phyloP scores from a whole-genome alignment of 2,888 invertebrate genomes.

The Apomyelois bistriatella region DNA sequence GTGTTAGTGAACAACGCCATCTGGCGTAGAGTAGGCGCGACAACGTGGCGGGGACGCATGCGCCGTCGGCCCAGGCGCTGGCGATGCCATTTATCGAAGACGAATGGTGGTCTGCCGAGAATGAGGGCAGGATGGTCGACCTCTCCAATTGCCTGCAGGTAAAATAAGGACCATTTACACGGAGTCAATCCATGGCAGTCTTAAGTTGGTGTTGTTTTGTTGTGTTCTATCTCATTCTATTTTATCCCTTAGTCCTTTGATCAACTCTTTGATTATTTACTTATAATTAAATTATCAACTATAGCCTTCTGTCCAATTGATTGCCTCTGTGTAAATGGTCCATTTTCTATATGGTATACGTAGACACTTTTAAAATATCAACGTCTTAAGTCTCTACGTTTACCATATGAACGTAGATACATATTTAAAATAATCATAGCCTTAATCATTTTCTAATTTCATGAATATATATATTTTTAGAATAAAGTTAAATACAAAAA shows the following conservation, averaged over 20 bases:
- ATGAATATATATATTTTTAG: not conserved
- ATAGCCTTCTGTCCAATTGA: not conserved
- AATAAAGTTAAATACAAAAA: not conserved
- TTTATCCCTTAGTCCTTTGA: not conserved
- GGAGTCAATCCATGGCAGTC: not conserved
- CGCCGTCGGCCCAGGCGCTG: constrained; percentile 82
- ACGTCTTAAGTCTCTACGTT: too few species aligned
- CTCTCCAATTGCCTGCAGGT: constrained; percentile 94
- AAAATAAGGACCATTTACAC: constrained; percentile 18
- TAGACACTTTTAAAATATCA: not conserved
- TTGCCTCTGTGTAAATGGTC: not conserved
- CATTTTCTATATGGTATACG: not conserved
- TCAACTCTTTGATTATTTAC: too few species aligned
- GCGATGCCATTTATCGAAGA: constrained; percentile 98
- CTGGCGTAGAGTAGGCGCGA: constrained; percentile 62
- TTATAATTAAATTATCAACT: too few species aligned
- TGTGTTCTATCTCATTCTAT: not conserved
- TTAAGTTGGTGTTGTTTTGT: too few species aligned
- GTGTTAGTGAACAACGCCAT: constrained; percentile 50
- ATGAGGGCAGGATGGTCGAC: constrained; percentile 96
- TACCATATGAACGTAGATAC: too few species aligned
- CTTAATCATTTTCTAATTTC: not conserved
- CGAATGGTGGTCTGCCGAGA: constrained; percentile 97
- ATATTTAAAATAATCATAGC: too few species aligned
- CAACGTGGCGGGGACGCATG: constrained; percentile 83